Evolutionary conservation across 2,797 vertebrate species (phyloP), one percentile per base, ranked within the genome.

Genomic region (Pseudochaenichthys georgianus): DNA sequence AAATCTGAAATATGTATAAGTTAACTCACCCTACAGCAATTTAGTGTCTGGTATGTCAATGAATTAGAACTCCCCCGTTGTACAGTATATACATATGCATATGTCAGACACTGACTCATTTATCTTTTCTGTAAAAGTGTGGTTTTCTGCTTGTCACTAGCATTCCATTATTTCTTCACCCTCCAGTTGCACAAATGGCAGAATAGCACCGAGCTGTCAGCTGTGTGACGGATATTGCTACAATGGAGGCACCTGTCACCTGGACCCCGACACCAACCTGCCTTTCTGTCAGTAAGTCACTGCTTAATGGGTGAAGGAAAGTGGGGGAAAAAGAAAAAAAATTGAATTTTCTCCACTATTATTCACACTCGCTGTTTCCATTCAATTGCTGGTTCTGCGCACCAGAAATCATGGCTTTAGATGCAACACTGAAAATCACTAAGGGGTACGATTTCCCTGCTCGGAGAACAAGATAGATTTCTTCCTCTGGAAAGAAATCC

Each of bases 221-320:
- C 93, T 99, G 81, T 99, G 98, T 95, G 98, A 99, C 75, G 98
- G 98, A 78, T 99, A 97, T 95, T 99, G 98, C 90, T 99, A 99
- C 93, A 99, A 99, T 72, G 97, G 97, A 81, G 98, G 98, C 87
- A 98, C 96, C 15, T 99, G 98, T 92, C 97, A 97, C 81, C 95
- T 99, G 94, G 97, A 99, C 92, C 96, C 97, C 3, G 97, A 99
- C 93, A 98, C 97, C 90, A 99, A 95, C 84, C 88, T 97, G 77
- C 98, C 97, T 91, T 95, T 97, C 92, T 99, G 98, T 94, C 93
- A 98, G 98, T 99, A 96, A 99, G 98, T 99, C 96, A 94, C 88
- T 83, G 87, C 90, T 84, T 89, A 93, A 92, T 91, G 87, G 88
- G 80, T 83, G 41, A 48, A 73, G 77, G 81, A 86, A 81, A 88